Evolutionary conservation across 35 echinoderm and acorn worm genomes (phyloP), one percentile per base, ranked within the genome.

Genomic region (Strongylocentrotus purpuratus): DNA sequence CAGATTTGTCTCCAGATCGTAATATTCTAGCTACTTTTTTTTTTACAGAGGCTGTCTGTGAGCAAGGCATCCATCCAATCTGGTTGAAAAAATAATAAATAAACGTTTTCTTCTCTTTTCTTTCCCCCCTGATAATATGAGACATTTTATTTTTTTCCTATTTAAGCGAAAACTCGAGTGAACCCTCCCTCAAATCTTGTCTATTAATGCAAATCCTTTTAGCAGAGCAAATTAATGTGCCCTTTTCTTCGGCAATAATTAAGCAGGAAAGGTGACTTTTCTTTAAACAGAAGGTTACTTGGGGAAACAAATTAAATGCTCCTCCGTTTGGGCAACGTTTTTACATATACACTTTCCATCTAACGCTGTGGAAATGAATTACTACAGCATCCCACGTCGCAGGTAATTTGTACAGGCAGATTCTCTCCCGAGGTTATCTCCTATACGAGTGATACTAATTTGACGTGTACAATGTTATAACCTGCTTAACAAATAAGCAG

Each of bases 391-490:
- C 22, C 2, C 18, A 55, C 50, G 50, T 55, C 15, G 10, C 11
- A 9, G 50, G 2, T 55, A 15, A 55, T 55, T 78, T 25, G 65
- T 28, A 18, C 4, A 78, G 65, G 28, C 65, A 78, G 65, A 78
- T 33, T 41, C 45, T 15, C 4, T 45, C 87, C 87, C 31, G 87
- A 7, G 45, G 87, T 7, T 89, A 89, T 18, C 12, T 89, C 1
- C 87, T 89, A n/a, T n/a, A 25, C 45, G 33, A 33, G 32, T 89
- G 87, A 89, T 45, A 25, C 2, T 89, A 89, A 89, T 89, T 89
- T 89, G 87, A 89, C 87, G 20, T 22, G 87, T 89, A 89, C 87
- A 89, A 89, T 31, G 87, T 5, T 89, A n/a, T n/a, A 89, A 89
- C 41, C 87, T 89, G 32, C 12, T 89, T 31, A 89, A 89, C 41